These are phyloP conservation scores for Opisthocomus hoazin DNA, from an alignment of 2,113 vertebrate genomes.

Conservation along the genomic window DNA sequence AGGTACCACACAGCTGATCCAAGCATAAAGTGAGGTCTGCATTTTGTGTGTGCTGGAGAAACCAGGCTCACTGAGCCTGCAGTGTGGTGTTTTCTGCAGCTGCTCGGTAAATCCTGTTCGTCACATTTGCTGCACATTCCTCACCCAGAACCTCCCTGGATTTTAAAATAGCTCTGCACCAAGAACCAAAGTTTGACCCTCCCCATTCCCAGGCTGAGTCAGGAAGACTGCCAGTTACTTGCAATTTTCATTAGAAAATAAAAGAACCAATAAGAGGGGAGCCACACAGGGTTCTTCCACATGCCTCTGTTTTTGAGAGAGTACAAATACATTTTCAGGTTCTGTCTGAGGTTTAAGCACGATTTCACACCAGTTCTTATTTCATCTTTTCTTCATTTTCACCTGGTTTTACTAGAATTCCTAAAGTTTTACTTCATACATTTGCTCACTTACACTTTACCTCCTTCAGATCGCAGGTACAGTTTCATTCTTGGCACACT, in stretches of 20 bases:
- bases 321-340: not conserved
- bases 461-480: not conserved
- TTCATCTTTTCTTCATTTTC: not conserved
- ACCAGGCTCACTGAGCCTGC: not conserved
- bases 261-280: not conserved
- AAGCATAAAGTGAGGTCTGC: not conserved
- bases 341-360: not conserved
- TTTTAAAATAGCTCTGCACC: not conserved
- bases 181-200: not conserved
- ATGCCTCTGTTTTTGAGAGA: not conserved
- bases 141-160: not conserved
- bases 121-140: not conserved
- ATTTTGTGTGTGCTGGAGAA: not conserved
- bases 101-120: not conserved
- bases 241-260: not conserved
- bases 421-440: not conserved
- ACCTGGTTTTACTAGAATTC: slow-evolving; percentile 21
- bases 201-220: not conserved
- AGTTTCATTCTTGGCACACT: not conserved
- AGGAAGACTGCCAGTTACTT: not conserved
- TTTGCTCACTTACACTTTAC: not conserved
- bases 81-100: not conserved
- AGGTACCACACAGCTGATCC: not conserved
- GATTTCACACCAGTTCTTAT: not conserved
- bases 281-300: accelerated